Conservation (phyloP, 2,113 vertebrate species). For the Diadophis punctatus region DNA sequence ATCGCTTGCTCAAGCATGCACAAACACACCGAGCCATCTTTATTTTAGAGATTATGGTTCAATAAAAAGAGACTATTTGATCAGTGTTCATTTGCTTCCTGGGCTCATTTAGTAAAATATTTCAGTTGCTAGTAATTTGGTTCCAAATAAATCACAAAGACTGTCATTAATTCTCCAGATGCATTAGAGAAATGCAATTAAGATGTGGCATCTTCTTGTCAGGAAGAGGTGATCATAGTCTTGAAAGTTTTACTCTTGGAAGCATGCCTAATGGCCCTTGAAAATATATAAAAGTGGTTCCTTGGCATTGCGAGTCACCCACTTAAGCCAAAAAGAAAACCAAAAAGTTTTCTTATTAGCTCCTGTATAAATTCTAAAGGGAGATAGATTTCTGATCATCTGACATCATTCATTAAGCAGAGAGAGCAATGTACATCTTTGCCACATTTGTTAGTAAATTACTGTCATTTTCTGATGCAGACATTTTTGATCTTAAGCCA, state of each 20-base stretch:
- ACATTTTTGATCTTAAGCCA: not conserved
- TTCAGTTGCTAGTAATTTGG: not conserved
- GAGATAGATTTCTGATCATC: not conserved
- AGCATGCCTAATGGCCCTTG: not conserved
- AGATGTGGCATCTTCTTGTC: not conserved
- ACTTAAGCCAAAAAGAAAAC: not conserved
- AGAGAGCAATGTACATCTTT: not conserved
- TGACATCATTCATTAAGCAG: not conserved
- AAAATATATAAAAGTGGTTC: not conserved
- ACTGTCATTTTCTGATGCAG: not conserved
- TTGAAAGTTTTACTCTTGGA: conserved; percentile 20
- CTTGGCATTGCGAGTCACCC: not conserved
- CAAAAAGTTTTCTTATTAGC: not conserved
- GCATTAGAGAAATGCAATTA: conserved; percentile 24
- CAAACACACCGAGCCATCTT: not conserved
- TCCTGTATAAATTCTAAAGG: not conserved
- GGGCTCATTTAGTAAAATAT: not conserved
- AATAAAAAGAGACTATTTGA: not conserved
- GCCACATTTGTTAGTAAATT: not conserved
- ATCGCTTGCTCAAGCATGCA: not conserved
- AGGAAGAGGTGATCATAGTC: conserved; percentile 1
- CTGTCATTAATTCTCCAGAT: not conserved
- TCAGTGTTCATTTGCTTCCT: not conserved
- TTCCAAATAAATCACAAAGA: not conserved
- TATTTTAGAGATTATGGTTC: not conserved